Evolutionary conservation across 1,140 invertebrate genomes (phyloP).

Genomic region (Nomia melanderi): DNA sequence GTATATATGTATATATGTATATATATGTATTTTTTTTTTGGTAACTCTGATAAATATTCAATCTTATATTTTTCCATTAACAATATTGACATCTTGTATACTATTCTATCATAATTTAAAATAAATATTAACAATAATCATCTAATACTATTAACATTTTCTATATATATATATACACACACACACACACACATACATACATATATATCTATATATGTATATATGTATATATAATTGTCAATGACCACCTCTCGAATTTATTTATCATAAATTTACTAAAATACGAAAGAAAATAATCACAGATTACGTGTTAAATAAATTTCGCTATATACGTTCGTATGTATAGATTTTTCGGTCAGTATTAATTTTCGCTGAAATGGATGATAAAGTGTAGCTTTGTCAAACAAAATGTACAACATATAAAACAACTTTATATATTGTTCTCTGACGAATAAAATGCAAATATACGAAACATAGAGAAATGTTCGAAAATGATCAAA

Average conservation of each 20-base stretch:
- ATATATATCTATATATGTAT: conserved; percentile 1
- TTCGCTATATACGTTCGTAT: conserved; percentile 11
- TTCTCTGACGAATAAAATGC: conserved; percentile 12
- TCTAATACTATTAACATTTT: conserved; percentile 40
- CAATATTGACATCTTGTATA: conserved; percentile 40
- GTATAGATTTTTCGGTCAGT: background rate
- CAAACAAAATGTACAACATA: conserved; percentile 27
- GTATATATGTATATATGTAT: background rate
- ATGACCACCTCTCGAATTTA: conserved; percentile 29
- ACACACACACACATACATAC: too few species aligned
- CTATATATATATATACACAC: too few species aligned
- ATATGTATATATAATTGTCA: conserved; percentile 37
- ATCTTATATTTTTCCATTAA: conserved; percentile 49
- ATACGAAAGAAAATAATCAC: conserved; percentile 65
- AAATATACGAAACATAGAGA: conserved; percentile 17
- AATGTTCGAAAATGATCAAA: conserved; percentile 4
- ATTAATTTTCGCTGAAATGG: background rate
- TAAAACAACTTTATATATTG: conserved; percentile 18
- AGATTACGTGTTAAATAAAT: conserved; percentile 53
- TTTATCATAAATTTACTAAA: conserved; percentile 43
- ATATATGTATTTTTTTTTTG: conserved; percentile 1
- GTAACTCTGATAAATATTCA: conserved; percentile 32
- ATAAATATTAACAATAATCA: conserved; percentile 49
- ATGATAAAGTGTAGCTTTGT: background rate
- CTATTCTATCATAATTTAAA: conserved; percentile 38